A percentile compares a stretch with the other conserved stretches of the same genome.
Evolutionary conservation across 2,797 vertebrate genomes (phyloP).

Genomic region (Yasuhikotakia modesta): DNA sequence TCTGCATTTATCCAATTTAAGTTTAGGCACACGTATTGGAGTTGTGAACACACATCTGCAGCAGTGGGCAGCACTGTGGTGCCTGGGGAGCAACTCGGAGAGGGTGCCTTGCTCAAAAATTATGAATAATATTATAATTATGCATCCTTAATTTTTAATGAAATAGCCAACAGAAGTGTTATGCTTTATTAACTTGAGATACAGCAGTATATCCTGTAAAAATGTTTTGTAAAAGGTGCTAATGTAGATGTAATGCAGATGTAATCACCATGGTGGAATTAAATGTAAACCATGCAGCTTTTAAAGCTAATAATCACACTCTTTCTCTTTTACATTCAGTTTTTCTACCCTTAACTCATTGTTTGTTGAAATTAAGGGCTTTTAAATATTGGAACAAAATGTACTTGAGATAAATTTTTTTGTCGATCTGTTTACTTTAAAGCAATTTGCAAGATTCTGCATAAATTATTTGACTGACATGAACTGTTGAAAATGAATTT

Average conservation of each 20-base stretch:
- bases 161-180: constrained; percentile 2
- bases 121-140: no score
- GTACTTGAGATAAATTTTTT: no score
- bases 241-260: constrained; percentile 12
- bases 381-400: constrained; percentile 55
- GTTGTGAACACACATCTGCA: no score
- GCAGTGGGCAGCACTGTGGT: no score
- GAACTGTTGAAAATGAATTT: constrained; percentile 48
- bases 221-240: constrained; percentile 29
- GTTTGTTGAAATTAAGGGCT: constrained; percentile 51
- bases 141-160: no score
- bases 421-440: constrained; percentile 45
- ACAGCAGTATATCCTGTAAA: neutral
- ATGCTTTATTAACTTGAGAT: neutral
- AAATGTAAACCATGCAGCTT: constrained; percentile 4
- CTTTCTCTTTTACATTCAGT: neutral
- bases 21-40: no score
- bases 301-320: neutral
- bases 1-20: no score
- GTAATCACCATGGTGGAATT: constrained; percentile 1
- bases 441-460: constrained; percentile 40
- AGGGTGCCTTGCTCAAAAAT: no score
- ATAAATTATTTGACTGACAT: constrained; percentile 54
- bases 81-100: no score
- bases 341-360: neutral